Evolutionary conservation across 2,888 invertebrate species (phyloP).

Genomic region (Brenthis ino): DNA sequence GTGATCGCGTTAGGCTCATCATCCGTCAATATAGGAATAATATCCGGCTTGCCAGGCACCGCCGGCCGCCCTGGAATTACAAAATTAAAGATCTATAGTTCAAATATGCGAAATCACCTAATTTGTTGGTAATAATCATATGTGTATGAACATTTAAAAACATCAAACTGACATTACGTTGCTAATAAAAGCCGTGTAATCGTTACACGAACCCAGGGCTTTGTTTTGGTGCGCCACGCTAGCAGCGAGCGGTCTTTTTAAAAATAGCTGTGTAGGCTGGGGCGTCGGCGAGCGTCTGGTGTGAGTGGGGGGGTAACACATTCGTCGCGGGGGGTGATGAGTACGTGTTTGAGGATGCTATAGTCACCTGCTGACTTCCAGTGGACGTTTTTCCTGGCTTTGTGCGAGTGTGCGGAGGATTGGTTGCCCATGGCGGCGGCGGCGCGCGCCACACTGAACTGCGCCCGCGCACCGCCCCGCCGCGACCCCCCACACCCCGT

Average conservation of each 20-base stretch:
- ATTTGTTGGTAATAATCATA: background rate
- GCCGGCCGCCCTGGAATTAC: constrained; percentile 87
- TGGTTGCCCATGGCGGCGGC: constrained; percentile 82
- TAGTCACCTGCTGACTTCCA: constrained; percentile 92
- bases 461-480: constrained; percentile 53
- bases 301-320: constrained; percentile 36
- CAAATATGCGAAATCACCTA: background rate
- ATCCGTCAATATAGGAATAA: constrained; percentile 86
- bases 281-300: constrained; percentile 47
- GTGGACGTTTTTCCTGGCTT: constrained; percentile 89
- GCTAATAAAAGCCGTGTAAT: constrained; percentile 74
- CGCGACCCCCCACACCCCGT: constrained; percentile 48
- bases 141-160: constrained; percentile 2
- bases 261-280: constrained; percentile 68
- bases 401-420: constrained; percentile 73
- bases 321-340: constrained; percentile 35
- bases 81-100: constrained; percentile 24
- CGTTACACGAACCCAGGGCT: constrained; percentile 74
- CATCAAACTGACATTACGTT: constrained; percentile 47
- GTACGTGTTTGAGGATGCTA: constrained; percentile 40
- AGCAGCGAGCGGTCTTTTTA: constrained; percentile 73
- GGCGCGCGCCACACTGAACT: constrained; percentile 77
- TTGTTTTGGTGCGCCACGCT: constrained; percentile 82
- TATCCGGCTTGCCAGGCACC: constrained; percentile 91
- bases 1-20: constrained; percentile 91